Base-by-base conservation (phyloP, 2,797 vertebrate genomes). In the Oryzias dopingdopingensis region DNA sequence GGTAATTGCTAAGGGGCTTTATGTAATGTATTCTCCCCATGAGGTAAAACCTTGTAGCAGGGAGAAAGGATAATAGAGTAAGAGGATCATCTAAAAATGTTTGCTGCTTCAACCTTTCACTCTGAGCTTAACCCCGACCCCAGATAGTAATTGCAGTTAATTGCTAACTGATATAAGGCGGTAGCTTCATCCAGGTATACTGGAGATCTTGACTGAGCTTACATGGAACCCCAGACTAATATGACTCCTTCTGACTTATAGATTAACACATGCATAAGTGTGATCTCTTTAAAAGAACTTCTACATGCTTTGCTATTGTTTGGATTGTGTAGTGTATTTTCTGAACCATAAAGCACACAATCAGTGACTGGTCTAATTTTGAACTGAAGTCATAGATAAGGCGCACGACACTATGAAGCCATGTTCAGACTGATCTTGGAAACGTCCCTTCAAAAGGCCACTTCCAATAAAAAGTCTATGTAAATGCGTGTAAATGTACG, bases 11-110 rank as follows among this genome's bases (percentile, higher is more conserved):
- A 77, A 64, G 81, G 78, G 86, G 79, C 75, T 85, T 87, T 83
- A 70, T 85, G 82, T 89, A 83, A 87, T 89, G 82, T 81, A 85
- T 86, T 86, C 83, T 85, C 79, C 77, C 81, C 67, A 80, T 79
- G 85, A 87, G 84, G 86, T 89, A 87, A 85, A 89, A 85, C 85
- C 87, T 83, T 84, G 84, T 83, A 77, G 77, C 64, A 32, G 70
- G 4, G 74, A 86, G 73, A 62, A 82, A 76, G 77, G 85, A 87
- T 89, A 90, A 88, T 84, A 67, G 83, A 87, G 82, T 86, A 84
- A 87, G 83, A 86, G 86, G 87, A 86, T 88, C 81, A 86, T 85
- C 83, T 79, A 78, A 88, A 88, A 88, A 89, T 87, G 88, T 90
- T 90, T 88, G 79, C 83, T 70, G 76, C 79, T 77, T 78, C 71